phyloP scores from a whole-genome alignment of 2,797 vertebrate species.

The Triplophysa yarkandensis region DNA sequence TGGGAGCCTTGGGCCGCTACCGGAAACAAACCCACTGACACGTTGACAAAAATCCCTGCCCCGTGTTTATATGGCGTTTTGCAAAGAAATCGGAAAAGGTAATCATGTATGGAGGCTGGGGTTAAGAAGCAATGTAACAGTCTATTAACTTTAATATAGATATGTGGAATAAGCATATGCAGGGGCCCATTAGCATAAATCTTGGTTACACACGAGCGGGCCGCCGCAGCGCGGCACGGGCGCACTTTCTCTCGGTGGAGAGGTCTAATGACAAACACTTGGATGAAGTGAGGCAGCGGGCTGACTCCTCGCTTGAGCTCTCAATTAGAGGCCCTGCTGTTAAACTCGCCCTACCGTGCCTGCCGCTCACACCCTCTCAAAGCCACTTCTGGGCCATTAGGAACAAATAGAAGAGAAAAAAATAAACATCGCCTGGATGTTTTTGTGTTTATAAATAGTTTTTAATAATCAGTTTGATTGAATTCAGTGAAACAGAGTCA shows the following conservation, averaged over 20 bases:
- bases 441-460: not conserved
- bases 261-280: constrained; percentile 79
- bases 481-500: not conserved
- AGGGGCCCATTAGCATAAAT: constrained; percentile 98
- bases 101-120: constrained; percentile 99
- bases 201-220: constrained; percentile 89
- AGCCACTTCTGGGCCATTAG: constrained; percentile 25
- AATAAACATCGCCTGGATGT: constrained; percentile 2
- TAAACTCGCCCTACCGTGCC: constrained; percentile 55
- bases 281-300: constrained; percentile 73
- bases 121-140: constrained; percentile 99
- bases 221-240: constrained; percentile 61
- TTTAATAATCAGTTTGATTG: not conserved
- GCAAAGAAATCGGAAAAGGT: constrained; percentile 99
- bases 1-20: constrained; percentile 77
- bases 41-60: constrained; percentile 90
- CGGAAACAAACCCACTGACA: constrained; percentile 91
- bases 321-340: constrained; percentile 74
- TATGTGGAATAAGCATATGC: constrained; percentile 99
- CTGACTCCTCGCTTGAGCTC: constrained; percentile 75
- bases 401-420: not conserved
- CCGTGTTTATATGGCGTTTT: constrained; percentile 95
- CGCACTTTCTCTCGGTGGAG: constrained; percentile 64
- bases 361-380: constrained; percentile 47
- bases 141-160: constrained; percentile 99